Percentiles rank a stretch among this genome's conserved stretches.
Evolutionary conservation across 2,113 vertebrate genomes (phyloP).

Genomic region (Spermophilus dauricus): DNA sequence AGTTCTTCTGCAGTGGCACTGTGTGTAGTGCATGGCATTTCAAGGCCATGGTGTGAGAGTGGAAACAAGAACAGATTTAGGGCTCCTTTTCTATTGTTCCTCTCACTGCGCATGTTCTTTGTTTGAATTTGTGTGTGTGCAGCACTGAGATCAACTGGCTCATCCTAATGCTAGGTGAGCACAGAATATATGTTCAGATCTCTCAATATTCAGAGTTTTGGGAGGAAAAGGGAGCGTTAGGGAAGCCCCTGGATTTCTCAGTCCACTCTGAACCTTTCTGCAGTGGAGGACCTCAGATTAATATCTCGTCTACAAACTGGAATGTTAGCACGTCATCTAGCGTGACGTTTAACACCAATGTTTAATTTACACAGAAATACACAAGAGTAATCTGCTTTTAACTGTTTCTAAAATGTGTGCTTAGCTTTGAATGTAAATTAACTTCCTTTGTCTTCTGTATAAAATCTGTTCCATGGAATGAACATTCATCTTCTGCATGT

Average conservation of each 20-base stretch:
- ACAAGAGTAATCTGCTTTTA: slow-evolving; percentile 52
- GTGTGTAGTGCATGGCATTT: not conserved
- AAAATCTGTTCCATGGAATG: not conserved
- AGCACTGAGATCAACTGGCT: not conserved
- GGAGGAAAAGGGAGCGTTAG: not conserved
- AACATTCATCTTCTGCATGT: not conserved
- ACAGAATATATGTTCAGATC: not conserved
- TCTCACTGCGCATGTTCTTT: not conserved
- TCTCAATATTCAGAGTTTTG: not conserved
- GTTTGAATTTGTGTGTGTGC: not conserved
- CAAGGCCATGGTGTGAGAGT: not conserved
- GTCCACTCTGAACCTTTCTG: not conserved
- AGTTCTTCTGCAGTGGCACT: not conserved
- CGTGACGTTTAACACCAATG: slow-evolving; percentile 36
- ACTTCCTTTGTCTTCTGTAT: slow-evolving; percentile 49
- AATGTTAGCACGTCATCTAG: slow-evolving; percentile 39
- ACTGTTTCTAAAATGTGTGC: slow-evolving; percentile 28
- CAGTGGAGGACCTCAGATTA: not conserved
- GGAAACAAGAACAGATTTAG: not conserved
- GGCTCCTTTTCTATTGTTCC: not conserved
- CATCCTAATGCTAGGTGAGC: not conserved
- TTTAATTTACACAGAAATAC: slow-evolving; percentile 70
- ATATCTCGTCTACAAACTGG: slow-evolving; percentile 34
- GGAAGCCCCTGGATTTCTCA: not conserved
- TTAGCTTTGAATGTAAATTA: slow-evolving; percentile 66